Percentiles rank a stretch among this genome's conserved stretches.
phyloP scores from a whole-genome alignment of 1,140 invertebrate species.

The Teleogryllus occipitalis region DNA sequence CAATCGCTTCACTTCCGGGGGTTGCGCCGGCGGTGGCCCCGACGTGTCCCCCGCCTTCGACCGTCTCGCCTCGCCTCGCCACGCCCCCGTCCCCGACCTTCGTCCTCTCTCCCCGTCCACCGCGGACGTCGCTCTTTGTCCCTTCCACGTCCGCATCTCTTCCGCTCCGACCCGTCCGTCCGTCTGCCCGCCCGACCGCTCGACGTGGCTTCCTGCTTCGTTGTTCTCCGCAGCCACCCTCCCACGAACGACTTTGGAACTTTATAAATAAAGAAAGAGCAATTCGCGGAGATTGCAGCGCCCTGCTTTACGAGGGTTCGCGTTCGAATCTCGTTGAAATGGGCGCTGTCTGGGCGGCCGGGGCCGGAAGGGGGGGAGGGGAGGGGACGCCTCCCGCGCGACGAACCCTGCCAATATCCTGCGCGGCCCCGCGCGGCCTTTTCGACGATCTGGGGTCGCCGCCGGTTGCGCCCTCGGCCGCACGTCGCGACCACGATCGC shows the following conservation, averaged over 20 bases:
- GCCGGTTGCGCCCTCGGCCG: too few species aligned
- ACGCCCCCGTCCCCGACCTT: too few species aligned
- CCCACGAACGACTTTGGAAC: background rate
- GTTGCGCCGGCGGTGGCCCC: background rate
- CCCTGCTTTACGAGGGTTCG: background rate
- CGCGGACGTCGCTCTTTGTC: too few species aligned
- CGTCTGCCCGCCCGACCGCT: too few species aligned
- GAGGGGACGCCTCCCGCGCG: background rate
- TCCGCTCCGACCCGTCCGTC: background rate
- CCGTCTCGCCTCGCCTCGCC: too few species aligned
- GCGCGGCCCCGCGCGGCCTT: too few species aligned
- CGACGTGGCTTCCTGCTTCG: background rate
- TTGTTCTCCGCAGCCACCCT: background rate
- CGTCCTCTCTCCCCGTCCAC: too few species aligned
- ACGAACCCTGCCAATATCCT: too few species aligned
- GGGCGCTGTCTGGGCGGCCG: background rate
- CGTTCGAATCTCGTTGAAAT: background rate
- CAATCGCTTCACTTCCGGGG: background rate
- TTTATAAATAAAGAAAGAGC: slow-evolving; percentile 1
- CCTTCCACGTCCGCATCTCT: too few species aligned
- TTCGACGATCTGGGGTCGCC: too few species aligned
- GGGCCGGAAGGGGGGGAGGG: background rate
- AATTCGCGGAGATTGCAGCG: background rate
- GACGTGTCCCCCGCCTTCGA: background rate
- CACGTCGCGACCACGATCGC: too few species aligned